Base-by-base conservation (phyloP, 2,797 vertebrate species). In the Scleropages formosus region DNA sequence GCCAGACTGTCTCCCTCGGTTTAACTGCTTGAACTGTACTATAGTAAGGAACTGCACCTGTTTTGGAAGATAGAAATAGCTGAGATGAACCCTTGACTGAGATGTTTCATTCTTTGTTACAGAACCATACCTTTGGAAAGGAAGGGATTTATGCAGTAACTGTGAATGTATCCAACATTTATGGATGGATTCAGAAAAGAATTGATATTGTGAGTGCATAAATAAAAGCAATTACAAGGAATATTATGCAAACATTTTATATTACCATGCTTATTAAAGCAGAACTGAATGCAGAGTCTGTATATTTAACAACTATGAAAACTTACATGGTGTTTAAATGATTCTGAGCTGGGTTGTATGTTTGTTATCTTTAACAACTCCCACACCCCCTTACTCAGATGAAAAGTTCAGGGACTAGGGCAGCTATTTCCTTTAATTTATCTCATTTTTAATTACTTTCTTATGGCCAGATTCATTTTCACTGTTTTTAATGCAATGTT, bases 81-180 rank as follows among this genome's bases (percentile, higher is more conserved):
- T 16, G 62, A 51, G 13, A 15, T 58, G 51, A 11, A 0, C 18
- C 77, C 20, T 53, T 20, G 44, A 62, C 64, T 8, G 7, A 26
- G n/a, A 18, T n/a, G 44, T 31, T 78, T 47, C 10, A 39, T 39
- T 39, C 31, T 39, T 39, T 39, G 15, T 46, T 60, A 0, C 70
- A 88, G 87, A 82, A 53, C 6, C 86, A 82, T 78, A 82, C 58
- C 22, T 87, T 85, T 75, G 18, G 82, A 60, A 76, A 77, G 3
- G 81, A 84, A n/a, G 86, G 85, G 44, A 49, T 83, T 79, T 68
- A 85, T 47, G 13, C 56, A 27, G 83, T 85, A 65, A 83, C 78
- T 70, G 82, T 86, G 66, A 88, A 87, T 8, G 82, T 81, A 47
- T 87, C 85, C 1, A 77, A 73, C 18, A 4, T 62, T n/a, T 44